Evolutionary conservation across 2,797 vertebrate species (phyloP), one percentile per base, ranked within the genome.

Genomic region (Propithecus deckenii): DNA sequence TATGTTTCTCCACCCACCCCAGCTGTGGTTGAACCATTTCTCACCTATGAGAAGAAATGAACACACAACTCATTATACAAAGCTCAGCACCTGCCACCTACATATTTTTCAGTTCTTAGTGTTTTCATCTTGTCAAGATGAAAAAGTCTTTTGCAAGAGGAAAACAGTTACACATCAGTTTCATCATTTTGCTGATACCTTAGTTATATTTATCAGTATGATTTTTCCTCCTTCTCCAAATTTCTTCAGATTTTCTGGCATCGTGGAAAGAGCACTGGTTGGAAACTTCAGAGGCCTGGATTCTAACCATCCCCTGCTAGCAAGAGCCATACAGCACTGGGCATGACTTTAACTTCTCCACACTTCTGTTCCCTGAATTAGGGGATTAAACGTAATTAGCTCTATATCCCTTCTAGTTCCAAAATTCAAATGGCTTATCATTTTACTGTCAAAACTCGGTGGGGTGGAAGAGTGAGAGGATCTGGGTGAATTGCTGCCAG

Each of bases 21-120:
- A 83, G 92, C 86, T 95, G 92, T 15, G 32, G 61, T 50, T 18
- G 48, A 61, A 46, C n/a, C 11, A 46, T 20, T 75, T 71, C 69
- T 83, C 69, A 83, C 83, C 46, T 52, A 30, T 11, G 23, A 94
- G 90, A 43, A 55, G 55, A 61, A 15, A 71, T 20, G 22, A 59
- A 71, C 43, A 63, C 59, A 65, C 75, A 52, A 55, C 38, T 92
- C 86, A 25, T 63, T 78, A 57, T 15, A 23, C 57, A 87, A 76
- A 80, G 41, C 43, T 86, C 55, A 76, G 74, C 79, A 63, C 95
- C 96, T 94, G 92, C 88, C 57, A 41, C 88, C 23, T 15, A 74
- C 11, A 1, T 43, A 22, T 43, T 65, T 67, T 92, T 46, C 61
- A 41, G n/a, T 15, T 81, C 91, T 88, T 67, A 17, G 0, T 75